Percentiles rank a stretch among this genome's conserved stretches.
Evolutionary conservation across 2,888 invertebrate species (phyloP).

Genomic region (Aleiodes alternator): DNA sequence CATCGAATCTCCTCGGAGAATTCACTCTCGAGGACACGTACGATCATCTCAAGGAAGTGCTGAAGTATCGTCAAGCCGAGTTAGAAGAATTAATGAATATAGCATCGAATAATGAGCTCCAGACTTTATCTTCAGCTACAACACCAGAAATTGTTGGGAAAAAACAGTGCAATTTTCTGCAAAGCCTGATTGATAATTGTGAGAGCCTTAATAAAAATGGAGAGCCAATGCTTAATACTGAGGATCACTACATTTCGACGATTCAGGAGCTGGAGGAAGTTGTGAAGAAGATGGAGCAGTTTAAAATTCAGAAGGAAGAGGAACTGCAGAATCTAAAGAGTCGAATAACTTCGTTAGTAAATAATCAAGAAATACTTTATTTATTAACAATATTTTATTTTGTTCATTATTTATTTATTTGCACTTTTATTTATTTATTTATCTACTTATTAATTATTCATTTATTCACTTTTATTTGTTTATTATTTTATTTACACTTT

Average conservation of each 20-base stretch:
- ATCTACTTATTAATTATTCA: no score
- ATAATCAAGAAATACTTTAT: background rate
- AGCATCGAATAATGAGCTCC: conserved; percentile 56
- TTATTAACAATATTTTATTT: no score
- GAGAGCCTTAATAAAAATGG: conserved; percentile 54
- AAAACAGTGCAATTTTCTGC: conserved; percentile 56
- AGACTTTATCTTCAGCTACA: conserved; percentile 40
- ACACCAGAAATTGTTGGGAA: conserved; percentile 53
- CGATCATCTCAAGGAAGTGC: conserved; percentile 58
- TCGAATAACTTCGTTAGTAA: conserved; percentile 62
- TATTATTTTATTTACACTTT: no score
- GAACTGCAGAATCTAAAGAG: conserved; percentile 54
- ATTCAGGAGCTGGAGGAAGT: conserved; percentile 59
- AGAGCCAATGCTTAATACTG: conserved; percentile 61
- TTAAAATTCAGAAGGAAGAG: conserved; percentile 45
- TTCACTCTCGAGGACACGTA: conserved; percentile 65
- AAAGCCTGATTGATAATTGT: conserved; percentile 56
- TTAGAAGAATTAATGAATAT: conserved; percentile 56
- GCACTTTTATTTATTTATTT: no score
- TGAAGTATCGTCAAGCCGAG: conserved; percentile 54
- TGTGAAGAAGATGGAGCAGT: conserved; percentile 46
- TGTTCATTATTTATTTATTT: no score
- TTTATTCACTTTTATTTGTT: no score
- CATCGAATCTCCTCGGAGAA: conserved; percentile 31
- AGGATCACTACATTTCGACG: conserved; percentile 58